phyloP scores from a whole-genome alignment of 2,888 invertebrate genomes.

The Mimachlamys varia region DNA sequence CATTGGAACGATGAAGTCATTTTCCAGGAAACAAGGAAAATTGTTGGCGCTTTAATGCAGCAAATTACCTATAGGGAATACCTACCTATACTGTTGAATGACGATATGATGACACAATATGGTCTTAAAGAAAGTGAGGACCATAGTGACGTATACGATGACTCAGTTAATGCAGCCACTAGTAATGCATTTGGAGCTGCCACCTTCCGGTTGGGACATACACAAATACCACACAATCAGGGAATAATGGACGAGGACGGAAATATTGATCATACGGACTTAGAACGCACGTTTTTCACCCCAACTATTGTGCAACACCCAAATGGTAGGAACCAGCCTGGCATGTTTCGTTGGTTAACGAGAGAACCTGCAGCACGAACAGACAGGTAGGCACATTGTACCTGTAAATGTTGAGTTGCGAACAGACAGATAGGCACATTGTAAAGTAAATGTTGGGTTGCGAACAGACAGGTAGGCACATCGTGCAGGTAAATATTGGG shows the following conservation, averaged over 20 bases:
- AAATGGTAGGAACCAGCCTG: background rate
- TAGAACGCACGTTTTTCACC: background rate
- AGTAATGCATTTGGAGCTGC: background rate
- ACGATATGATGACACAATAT: background rate
- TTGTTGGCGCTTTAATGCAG: background rate
- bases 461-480: too few species aligned
- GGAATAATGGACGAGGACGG: background rate
- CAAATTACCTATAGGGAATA: background rate
- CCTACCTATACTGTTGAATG: background rate
- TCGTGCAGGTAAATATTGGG: too few species aligned
- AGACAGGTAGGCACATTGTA: background rate
- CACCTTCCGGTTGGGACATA: background rate
- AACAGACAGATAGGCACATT: too few species aligned
- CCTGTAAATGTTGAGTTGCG: too few species aligned
- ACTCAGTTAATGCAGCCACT: background rate
- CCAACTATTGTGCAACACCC: background rate
- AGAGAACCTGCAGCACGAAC: background rate
- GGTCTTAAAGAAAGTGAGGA: background rate
- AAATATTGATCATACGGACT: background rate
- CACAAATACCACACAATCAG: background rate
- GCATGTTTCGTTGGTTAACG: background rate
- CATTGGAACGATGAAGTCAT: background rate
- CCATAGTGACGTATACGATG: background rate
- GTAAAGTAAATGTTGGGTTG: too few species aligned
- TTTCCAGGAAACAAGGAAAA: slow-evolving; percentile 11